Percentiles rank a stretch among this genome's conserved stretches.
Conservation (phyloP, 2,113 vertebrate genomes). For the Rhegmatorhina hoffmannsi region DNA sequence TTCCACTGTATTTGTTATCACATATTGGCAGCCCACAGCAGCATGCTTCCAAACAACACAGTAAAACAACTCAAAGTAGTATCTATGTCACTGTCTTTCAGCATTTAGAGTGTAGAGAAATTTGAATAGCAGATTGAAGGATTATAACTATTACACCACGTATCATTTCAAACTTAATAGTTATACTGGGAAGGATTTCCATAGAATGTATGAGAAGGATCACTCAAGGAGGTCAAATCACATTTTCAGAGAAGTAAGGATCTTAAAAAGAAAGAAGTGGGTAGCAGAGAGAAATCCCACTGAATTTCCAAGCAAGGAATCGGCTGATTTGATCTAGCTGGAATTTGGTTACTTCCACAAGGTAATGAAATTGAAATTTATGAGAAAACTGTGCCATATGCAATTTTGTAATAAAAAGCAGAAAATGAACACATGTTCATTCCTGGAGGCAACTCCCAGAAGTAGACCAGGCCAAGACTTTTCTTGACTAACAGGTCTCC, state of each 20-base stretch:
- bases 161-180: not conserved
- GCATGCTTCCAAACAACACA: conserved; percentile 33
- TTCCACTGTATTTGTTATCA: not conserved
- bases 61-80: conserved; percentile 27
- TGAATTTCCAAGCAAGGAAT: not conserved
- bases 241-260: not conserved
- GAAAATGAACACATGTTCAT: not conserved
- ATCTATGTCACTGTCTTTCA: conserved; percentile 47
- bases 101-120: not conserved
- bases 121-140: not conserved
- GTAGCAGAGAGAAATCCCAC: not conserved
- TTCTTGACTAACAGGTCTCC: not conserved
- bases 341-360: not conserved
- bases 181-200: not conserved
- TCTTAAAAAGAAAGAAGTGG: not conserved
- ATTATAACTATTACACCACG: not conserved
- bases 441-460: not conserved
- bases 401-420: not conserved
- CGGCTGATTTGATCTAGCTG: not conserved
- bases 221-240: not conserved
- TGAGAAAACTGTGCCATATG: not conserved
- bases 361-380: not conserved
- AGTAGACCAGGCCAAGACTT: not conserved
- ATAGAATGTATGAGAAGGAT: not conserved
- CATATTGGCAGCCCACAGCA: conserved; percentile 42